Conservation (phyloP, 2,888 invertebrate species). For the Caenorhabditis auriculariae region DNA sequence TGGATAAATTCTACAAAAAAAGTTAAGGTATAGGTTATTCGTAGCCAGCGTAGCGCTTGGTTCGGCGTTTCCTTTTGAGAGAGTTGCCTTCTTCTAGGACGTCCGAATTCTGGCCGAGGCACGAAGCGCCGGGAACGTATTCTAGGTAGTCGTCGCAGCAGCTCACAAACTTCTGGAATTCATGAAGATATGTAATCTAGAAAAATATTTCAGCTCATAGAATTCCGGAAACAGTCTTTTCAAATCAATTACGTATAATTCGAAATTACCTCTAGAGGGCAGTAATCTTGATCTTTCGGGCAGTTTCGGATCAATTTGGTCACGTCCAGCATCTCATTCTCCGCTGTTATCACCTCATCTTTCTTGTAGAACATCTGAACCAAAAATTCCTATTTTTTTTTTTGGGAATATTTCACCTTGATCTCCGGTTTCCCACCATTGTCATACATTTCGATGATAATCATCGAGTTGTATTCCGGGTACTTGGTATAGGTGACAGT, state of each 20-base stretch:
- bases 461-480: constrained; percentile 29
- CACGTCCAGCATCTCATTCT: constrained; percentile 14
- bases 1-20: too few relatives aligned
- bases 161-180: background rate
- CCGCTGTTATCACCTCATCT: constrained; percentile 5
- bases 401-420: constrained; percentile 3
- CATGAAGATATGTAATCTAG: too few relatives aligned
- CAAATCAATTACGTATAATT: too few relatives aligned
- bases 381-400: background rate
- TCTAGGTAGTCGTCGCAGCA: background rate
- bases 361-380: constrained; percentile 10
- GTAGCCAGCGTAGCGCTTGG: too few relatives aligned
- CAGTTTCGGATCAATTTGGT: constrained; percentile 6
- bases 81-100: too few relatives aligned
- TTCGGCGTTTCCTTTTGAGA: too few relatives aligned
- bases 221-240: too few relatives aligned
- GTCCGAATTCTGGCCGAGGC: background rate
- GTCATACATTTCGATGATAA: constrained; percentile 14
- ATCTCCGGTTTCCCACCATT: background rate
- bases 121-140: background rate
- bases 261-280: background rate
- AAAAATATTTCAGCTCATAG: too few relatives aligned
- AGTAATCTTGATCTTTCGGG: background rate
- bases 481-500: constrained; percentile 2
- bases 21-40: too few relatives aligned